Base-by-base conservation (phyloP, 2,113 vertebrate genomes). In the Spilogale gracilis region DNA sequence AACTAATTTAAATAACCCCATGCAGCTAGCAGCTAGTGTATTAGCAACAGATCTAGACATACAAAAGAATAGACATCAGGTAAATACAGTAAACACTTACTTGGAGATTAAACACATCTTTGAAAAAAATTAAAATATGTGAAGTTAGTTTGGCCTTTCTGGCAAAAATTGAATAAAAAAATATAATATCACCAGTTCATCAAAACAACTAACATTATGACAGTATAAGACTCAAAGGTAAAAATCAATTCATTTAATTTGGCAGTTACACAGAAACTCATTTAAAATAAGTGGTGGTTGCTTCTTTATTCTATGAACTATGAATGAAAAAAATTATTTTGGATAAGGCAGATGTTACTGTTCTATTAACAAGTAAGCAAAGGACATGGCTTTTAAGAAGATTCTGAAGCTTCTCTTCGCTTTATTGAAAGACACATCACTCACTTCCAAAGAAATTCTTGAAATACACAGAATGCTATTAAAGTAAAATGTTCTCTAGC, bases 401-500 rank as follows among this genome's bases (percentile, higher is more conserved):
- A 96, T 81, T 94, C 86, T 82, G 56, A 94, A 87, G 48, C 14
- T 89, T 85, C 82, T 13, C 54, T 76, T 85, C 79, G 18, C 58
- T 45, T 84, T 84, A 89, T n/a, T 94, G 56, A 69, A 76, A n/a
- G 12, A 82, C 94, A 80, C 38, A 56, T 43, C 56, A 89, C 32
- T 94, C 76, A 78, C 81, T 54, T 93, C 58, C 38, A 97, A 94
- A 91, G 43, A 88, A 74, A 85, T 74, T 60, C 43, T 93, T 97
- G 32, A 85, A 69, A 94, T 80, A 80, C 20, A 74, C 18, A 92
- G 65, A 94, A 67, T 79, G 0, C 17, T 91, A n/a, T 95, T 52
- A 84, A 38, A 73, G 21, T 27, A 86, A 93, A 93, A 45, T 14
- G 0, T 93, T 54, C 6, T 65, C 11, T 14, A 38, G 43, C 30